Evolutionary conservation across 2,113 vertebrate genomes (phyloP), one percentile per base, ranked within the genome.

Genomic region (Saimiri boliviensis): DNA sequence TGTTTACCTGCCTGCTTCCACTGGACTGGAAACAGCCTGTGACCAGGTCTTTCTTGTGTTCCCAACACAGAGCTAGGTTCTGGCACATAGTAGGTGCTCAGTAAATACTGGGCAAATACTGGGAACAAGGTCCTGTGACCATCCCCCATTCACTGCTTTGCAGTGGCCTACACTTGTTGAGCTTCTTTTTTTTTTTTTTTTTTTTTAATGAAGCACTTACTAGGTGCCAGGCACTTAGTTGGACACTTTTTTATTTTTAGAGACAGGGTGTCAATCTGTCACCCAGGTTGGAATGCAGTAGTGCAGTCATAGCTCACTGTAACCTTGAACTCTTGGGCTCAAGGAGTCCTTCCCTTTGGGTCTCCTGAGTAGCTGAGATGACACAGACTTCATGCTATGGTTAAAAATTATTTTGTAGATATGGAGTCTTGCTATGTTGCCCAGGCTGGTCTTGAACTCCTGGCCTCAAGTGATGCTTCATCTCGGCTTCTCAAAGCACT

Each of bases 161-260:
- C 35, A 45, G 0, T 21, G 54, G 47, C 32, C 71, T 81, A 2
- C 0, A 5, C 11, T 3, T 71, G 14, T 30, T 37, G 16, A 25
- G 40, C 70, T 56, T 4, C 20, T 74, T 21, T 35, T 21, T 47
- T 58, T 58, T 27, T n/a, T n/a, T n/a, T 45, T 19, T 52, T 56
- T n/a, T n/a, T 45, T 19, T 52, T 56, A 88, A 92, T 58, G n/a
- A 13, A 52, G 9, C 3, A 13, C 25, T 27, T 79, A 8, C 23
- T 37, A 13, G 52, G 32, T 63, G n/a, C 30, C 21, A 40, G 25
- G 19, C 82, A 27, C 56, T 60, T 58, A 27, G 32, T 7, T 84
- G 37, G 37, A 82, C 10, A 35, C 19, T 32, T 32, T 32, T 30
- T 63, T 63, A 6, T 63, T 63, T 30, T 32, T 32, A 63, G 60